Percentiles rank a stretch among this genome's conserved stretches.
phyloP scores from a whole-genome alignment of 2,888 invertebrate genomes.

The Chaetogeoica ovagalla region DNA sequence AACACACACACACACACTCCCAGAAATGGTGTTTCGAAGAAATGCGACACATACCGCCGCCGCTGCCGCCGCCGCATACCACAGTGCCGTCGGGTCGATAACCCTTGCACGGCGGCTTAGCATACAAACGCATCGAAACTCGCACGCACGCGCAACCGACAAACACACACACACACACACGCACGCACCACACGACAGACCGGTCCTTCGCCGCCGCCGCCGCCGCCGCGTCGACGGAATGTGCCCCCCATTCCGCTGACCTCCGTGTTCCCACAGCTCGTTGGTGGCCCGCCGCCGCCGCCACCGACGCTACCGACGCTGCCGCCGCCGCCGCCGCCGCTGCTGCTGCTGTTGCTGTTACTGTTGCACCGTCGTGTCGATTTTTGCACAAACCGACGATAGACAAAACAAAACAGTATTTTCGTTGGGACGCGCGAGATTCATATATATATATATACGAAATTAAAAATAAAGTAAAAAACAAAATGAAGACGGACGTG shows the following conservation, averaged over 20 bases:
- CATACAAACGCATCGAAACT: slow-evolving; percentile 48
- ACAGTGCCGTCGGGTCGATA: slow-evolving; percentile 43
- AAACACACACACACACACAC: slow-evolving; percentile 4
- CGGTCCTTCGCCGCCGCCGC: slow-evolving; percentile 38
- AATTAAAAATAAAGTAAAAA: too few relatives aligned
- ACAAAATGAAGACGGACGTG: too few relatives aligned
- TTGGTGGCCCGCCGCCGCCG: slow-evolving; percentile 47
- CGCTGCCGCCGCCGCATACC: slow-evolving; percentile 47
- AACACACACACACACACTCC: neutral
- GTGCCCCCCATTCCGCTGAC: slow-evolving; percentile 48
- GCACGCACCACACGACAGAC: slow-evolving; percentile 32
- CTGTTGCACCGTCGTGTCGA: neutral
- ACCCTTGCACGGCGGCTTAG: slow-evolving; percentile 50
- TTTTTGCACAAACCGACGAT: too few relatives aligned
- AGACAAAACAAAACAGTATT: too few relatives aligned
- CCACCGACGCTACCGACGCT: neutral
- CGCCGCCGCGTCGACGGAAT: slow-evolving; percentile 46
- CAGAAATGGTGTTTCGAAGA: slow-evolving; percentile 48
- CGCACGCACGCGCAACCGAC: slow-evolving; percentile 42
- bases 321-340: neutral
- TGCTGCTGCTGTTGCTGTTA: neutral
- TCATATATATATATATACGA: too few relatives aligned
- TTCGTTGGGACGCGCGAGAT: too few relatives aligned
- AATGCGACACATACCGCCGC: slow-evolving; percentile 35
- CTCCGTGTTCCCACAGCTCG: slow-evolving; percentile 50